Evolutionary conservation across 53 echinoderm and acorn worm genomes (phyloP).

Genomic region (Pentamera pediparva): DNA sequence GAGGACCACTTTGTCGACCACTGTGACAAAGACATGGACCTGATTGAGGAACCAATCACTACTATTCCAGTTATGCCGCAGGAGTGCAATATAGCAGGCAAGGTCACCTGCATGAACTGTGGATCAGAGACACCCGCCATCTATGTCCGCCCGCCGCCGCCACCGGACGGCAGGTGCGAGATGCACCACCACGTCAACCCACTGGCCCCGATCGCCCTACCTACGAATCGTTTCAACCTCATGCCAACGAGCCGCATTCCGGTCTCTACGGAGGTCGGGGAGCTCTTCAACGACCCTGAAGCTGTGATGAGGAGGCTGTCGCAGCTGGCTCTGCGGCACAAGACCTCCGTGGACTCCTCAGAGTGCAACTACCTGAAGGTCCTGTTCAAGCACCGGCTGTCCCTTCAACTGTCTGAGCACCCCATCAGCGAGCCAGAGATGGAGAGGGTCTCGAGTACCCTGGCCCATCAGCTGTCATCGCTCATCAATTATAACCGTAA

Average conservation of each 20-base stretch:
- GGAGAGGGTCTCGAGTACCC: conserved; percentile 7
- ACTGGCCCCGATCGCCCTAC: background rate
- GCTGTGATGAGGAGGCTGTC: conserved; percentile 26
- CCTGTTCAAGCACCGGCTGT: conserved; percentile 53
- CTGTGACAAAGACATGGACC: too few relatives aligned
- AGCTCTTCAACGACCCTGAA: conserved; percentile 16
- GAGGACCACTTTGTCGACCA: too few relatives aligned
- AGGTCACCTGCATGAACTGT: conserved; percentile 30
- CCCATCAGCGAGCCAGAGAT: conserved; percentile 48
- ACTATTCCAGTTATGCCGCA: conserved; percentile 11
- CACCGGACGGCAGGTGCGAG: background rate
- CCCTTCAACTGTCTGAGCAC: conserved; percentile 66
- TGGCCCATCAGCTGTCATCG: conserved; percentile 18
- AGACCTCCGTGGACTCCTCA: conserved; percentile 68
- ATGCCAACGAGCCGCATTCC: background rate
- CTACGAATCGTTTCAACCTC: conserved; percentile 10
- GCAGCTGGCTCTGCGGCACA: conserved; percentile 41
- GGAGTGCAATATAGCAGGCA: conserved; percentile 34
- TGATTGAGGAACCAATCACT: too few relatives aligned
- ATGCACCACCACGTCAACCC: background rate
- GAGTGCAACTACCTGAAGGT: conserved; percentile 65
- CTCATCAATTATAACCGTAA: conserved; percentile 21
- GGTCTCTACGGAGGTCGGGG: background rate
- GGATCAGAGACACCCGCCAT: conserved; percentile 34
- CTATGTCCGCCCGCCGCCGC: conserved; percentile 12